These are phyloP conservation scores for Strigops habroptila DNA, from an alignment of 2,113 vertebrate species.

Conservation along the genomic window DNA sequence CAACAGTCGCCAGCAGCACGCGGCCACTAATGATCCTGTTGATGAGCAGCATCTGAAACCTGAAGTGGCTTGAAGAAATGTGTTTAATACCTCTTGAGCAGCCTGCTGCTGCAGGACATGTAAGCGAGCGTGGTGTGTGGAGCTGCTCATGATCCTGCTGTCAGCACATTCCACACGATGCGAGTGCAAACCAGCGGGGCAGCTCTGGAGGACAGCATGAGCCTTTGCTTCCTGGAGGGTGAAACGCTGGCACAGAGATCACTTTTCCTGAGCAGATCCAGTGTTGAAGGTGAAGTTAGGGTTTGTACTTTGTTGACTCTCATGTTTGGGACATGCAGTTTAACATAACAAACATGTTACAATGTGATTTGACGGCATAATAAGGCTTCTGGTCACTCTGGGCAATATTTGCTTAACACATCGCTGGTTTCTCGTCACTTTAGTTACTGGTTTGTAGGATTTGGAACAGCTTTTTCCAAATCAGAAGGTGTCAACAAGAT, in stretches of 20 bases:
- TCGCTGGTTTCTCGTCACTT: not conserved
- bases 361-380: accelerated
- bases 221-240: not conserved
- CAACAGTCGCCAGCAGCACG: accelerated
- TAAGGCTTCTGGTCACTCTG: not conserved
- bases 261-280: too few relatives aligned
- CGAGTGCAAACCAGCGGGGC: not conserved
- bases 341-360: not conserved
- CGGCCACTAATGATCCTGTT: not conserved
- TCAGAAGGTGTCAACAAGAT: not conserved
- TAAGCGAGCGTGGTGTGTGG: not conserved
- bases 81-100: not conserved
- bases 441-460: not conserved
- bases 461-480: not conserved
- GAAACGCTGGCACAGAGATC: not conserved
- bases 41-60: accelerated
- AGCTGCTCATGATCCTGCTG: not conserved
- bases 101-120: not conserved
- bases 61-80: not conserved
- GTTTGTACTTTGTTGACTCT: not conserved
- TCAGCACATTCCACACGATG: not conserved
- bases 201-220: not conserved
- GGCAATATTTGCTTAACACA: not conserved
- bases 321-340: not conserved
- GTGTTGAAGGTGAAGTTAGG: not conserved